Evolutionary conservation across 2,888 invertebrate species (phyloP).

Genomic region (Hypomecis atomaria): DNA sequence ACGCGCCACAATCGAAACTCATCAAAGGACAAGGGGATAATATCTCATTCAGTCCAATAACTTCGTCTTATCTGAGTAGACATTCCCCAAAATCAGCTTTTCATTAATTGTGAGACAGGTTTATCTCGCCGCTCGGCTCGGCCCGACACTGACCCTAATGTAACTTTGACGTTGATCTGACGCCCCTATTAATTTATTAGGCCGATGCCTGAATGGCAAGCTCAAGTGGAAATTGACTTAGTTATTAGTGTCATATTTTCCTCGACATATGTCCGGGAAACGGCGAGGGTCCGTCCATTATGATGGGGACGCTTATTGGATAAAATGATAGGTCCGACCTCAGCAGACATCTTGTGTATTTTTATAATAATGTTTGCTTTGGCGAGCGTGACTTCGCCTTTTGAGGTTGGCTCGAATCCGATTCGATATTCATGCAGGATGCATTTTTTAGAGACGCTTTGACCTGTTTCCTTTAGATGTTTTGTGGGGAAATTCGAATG

Average conservation of each 20-base stretch:
- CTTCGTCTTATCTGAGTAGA: slow-evolving; percentile 62
- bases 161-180: slow-evolving; percentile 73
- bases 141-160: slow-evolving; percentile 65
- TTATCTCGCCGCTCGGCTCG: slow-evolving; percentile 57
- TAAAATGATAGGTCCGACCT: slow-evolving; percentile 44
- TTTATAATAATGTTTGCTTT: slow-evolving; percentile 40
- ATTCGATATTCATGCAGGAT: slow-evolving; percentile 24
- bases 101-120: slow-evolving; percentile 74
- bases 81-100: slow-evolving; percentile 73
- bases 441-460: slow-evolving; percentile 23
- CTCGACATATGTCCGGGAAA: slow-evolving; percentile 57
- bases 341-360: slow-evolving; percentile 39
- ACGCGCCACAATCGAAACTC: slow-evolving; percentile 56
- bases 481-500: slow-evolving; percentile 17
- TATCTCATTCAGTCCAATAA: slow-evolving; percentile 67
- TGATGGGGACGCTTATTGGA: slow-evolving; percentile 48
- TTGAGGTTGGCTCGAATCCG: slow-evolving; percentile 9
- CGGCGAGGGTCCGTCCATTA: slow-evolving; percentile 55
- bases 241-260: slow-evolving; percentile 72
- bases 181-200: slow-evolving; percentile 76
- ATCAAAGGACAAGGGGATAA: slow-evolving; percentile 52
- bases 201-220: slow-evolving; percentile 51
- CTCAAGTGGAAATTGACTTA: slow-evolving; percentile 66
- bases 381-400: slow-evolving; percentile 28
- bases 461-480: slow-evolving; percentile 10